These are phyloP conservation scores for Ivindomyrus marchei DNA, from an alignment of 2,113 vertebrate species.

Conservation along the genomic window DNA sequence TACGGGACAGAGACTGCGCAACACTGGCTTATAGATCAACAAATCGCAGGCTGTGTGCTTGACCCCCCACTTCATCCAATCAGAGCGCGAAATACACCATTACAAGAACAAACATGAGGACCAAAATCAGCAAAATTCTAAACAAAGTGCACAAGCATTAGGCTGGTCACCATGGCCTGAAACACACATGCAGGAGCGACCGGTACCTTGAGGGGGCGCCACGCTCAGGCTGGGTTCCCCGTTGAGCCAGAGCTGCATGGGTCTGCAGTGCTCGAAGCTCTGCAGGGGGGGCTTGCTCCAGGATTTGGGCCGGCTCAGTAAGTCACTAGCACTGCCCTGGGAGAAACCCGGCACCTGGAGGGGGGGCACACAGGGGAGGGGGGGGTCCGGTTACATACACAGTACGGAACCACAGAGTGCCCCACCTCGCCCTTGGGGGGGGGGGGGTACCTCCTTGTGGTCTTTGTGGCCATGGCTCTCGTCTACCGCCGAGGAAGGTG, in stretches of 20 bases:
- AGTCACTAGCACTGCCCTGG: constrained; percentile 82
- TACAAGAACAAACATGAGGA: background rate
- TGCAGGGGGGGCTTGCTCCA: constrained; percentile 94
- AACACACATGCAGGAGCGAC: background rate
- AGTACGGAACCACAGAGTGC: background rate
- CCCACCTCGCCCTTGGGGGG: background rate
- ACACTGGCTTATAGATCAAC: background rate
- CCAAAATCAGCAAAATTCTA: background rate
- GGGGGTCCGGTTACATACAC: background rate
- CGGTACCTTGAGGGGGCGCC: constrained; percentile 61
- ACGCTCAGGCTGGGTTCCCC: constrained; percentile 82
- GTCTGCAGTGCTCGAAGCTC: constrained; percentile 88
- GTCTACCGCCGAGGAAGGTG: constrained; percentile 56
- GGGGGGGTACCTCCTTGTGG: constrained; percentile 54
- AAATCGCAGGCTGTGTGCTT: background rate
- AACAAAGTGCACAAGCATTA: background rate
- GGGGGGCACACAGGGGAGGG: background rate
- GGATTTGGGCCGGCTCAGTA: constrained; percentile 86
- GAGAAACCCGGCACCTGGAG: constrained; percentile 71
- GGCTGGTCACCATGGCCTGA: background rate
- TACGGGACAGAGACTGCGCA: background rate
- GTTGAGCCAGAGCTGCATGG: constrained; percentile 96
- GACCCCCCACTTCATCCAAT: background rate
- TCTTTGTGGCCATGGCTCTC: constrained; percentile 74
- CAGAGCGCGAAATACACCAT: background rate